Percentiles rank a stretch among this genome's conserved stretches.
Evolutionary conservation across 2,888 invertebrate genomes (phyloP).

Genomic region (Heteromurus nitidus): DNA sequence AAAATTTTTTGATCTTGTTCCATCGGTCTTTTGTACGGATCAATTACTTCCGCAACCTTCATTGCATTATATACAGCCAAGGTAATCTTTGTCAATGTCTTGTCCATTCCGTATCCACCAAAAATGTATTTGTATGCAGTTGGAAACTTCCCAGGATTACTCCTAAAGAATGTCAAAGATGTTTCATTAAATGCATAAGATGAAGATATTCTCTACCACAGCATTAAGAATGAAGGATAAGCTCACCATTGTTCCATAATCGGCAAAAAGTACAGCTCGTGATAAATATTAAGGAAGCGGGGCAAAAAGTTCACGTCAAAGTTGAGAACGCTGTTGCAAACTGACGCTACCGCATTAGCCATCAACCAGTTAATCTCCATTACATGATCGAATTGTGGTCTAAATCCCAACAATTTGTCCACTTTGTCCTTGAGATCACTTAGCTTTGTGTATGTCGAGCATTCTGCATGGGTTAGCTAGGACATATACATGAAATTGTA

Average conservation of each 20-base stretch:
- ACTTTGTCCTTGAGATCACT: slow-evolving; percentile 12
- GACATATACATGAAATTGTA: background rate
- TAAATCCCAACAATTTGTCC: slow-evolving; percentile 19
- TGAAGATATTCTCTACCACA: too few relatives aligned
- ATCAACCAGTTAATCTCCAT: slow-evolving; percentile 57
- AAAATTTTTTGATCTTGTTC: slow-evolving; percentile 27
- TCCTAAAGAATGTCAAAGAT: slow-evolving; percentile 17
- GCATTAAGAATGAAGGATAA: too few relatives aligned
- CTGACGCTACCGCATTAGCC: slow-evolving; percentile 37
- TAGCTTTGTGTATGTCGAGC: background rate
- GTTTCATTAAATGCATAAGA: too few relatives aligned
- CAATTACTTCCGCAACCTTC: background rate
- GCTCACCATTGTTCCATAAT: slow-evolving; percentile 48
- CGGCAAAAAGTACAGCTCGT: slow-evolving; percentile 38
- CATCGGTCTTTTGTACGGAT: slow-evolving; percentile 21
- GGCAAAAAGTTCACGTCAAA: slow-evolving; percentile 47
- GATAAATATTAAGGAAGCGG: slow-evolving; percentile 38
- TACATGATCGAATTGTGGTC: slow-evolving; percentile 35
- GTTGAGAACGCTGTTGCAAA: slow-evolving; percentile 21
- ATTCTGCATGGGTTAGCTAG: background rate
- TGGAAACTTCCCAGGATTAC: slow-evolving; percentile 4
- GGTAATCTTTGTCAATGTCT: slow-evolving; percentile 23
- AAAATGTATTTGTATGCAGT: slow-evolving; percentile 44
- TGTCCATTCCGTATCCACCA: slow-evolving; percentile 56
- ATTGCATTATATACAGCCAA: slow-evolving; percentile 23